Evolutionary conservation across 1,140 invertebrate genomes (phyloP).

Genomic region (Aphis gossypii): DNA sequence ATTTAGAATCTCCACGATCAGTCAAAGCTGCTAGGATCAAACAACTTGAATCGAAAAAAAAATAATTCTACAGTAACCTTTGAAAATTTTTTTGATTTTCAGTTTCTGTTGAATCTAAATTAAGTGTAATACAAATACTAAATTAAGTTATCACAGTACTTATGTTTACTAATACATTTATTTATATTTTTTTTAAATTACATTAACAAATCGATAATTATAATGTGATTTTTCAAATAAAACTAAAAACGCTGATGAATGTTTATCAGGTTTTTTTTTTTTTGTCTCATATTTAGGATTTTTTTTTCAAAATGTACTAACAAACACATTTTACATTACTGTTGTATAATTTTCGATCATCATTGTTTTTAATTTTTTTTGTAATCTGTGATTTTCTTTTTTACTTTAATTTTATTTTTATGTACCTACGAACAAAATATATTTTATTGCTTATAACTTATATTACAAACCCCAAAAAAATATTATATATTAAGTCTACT

Average conservation of each 20-base stretch:
- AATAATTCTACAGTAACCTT: constrained; percentile 23
- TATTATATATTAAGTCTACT: constrained; percentile 20
- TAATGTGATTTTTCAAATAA: constrained; percentile 21
- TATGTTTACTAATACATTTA: neutral
- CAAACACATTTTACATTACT: neutral
- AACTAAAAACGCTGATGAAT: neutral
- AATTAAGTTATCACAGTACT: neutral
- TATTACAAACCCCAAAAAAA: constrained; percentile 13
- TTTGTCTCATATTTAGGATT: neutral
- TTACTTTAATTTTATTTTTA: neutral
- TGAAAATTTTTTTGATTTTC: neutral
- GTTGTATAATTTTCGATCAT: neutral
- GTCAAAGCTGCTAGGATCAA: constrained; percentile 54
- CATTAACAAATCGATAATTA: neutral
- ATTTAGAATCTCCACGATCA: constrained; percentile 50
- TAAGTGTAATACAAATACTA: neutral
- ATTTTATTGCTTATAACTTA: constrained; percentile 31
- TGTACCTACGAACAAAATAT: constrained; percentile 38
- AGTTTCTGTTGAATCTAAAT: neutral
- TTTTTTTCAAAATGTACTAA: neutral
- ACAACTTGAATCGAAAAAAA: constrained; percentile 38
- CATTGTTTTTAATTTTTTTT: constrained; percentile 39
- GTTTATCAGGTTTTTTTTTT: neutral
- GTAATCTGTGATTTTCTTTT: constrained; percentile 9
- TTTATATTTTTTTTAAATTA: neutral